These are phyloP conservation scores for Sibirionetta formosa DNA, from an alignment of 2,797 vertebrate species.

Conservation along the genomic window DNA sequence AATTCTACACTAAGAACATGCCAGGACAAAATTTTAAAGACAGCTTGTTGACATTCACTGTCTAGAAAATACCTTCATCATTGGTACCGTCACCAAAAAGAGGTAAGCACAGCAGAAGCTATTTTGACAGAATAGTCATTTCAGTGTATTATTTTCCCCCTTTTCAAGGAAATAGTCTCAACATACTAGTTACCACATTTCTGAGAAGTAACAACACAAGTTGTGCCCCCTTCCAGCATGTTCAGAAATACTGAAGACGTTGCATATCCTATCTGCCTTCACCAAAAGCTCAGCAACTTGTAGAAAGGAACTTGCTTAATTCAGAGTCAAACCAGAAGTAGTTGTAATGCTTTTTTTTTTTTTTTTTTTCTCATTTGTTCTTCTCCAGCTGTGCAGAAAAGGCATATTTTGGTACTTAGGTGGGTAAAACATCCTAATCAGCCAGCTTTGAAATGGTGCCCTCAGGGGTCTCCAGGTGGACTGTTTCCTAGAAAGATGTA, in stretches of 20 bases:
- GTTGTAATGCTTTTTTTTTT: background rate
- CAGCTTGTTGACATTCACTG: background rate
- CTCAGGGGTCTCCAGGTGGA: background rate
- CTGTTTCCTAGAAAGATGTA: background rate
- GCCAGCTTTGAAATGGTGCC: background rate
- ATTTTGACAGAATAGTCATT: background rate
- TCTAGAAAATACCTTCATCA: background rate
- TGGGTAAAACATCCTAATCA: background rate
- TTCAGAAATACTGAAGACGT: background rate
- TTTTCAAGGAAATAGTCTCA: background rate
- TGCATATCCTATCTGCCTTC: background rate
- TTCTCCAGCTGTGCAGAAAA: background rate
- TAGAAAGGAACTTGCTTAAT: background rate
- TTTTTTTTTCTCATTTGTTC: rapidly evolving
- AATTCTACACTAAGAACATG: background rate
- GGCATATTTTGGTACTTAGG: background rate
- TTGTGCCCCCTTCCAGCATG: background rate
- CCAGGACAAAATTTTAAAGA: background rate
- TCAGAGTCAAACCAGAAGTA: background rate
- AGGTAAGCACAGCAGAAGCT: background rate
- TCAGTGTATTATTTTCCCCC: background rate
- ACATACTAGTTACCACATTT: background rate
- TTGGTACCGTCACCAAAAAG: background rate
- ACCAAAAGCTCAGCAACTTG: background rate
- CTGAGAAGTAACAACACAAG: background rate